These are phyloP conservation scores for Varecia variegata DNA, from an alignment of 2,797 vertebrate species.

Conservation along the genomic window DNA sequence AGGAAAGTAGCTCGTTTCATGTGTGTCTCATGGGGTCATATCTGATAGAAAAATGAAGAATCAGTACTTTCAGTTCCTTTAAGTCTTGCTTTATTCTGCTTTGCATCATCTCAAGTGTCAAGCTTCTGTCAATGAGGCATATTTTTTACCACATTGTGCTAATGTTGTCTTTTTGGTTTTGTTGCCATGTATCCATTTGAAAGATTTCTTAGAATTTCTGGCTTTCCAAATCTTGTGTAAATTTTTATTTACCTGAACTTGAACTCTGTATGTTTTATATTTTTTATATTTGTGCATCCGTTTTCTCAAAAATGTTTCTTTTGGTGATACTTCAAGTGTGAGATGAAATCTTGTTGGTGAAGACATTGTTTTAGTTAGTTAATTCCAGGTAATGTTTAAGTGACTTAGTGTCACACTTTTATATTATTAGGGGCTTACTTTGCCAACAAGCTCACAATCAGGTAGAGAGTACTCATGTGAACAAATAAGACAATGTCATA, in stretches of 20 bases:
- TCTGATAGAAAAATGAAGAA: not conserved
- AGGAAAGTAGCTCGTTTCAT: not conserved
- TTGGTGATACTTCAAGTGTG: slow-evolving; percentile 6
- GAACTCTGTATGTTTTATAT: not conserved
- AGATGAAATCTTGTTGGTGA: not conserved
- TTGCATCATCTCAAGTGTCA: not conserved
- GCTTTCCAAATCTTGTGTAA: not conserved
- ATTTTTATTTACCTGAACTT: not conserved
- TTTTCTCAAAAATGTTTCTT: slow-evolving; percentile 30
- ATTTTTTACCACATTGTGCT: slow-evolving; percentile 11
- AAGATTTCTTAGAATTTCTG: slow-evolving; percentile 48
- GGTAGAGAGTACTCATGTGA: not conserved
- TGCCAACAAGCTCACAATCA: not conserved
- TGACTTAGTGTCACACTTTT: not conserved
- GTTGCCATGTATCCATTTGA: slow-evolving; percentile 19
- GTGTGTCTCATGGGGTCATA: not conserved
- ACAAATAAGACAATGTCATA: not conserved
- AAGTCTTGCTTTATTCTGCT: not conserved
- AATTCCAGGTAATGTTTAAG: slow-evolving; percentile 23
- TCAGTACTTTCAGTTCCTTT: not conserved
- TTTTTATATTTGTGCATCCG: slow-evolving; percentile 24
- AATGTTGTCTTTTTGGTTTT: slow-evolving; percentile 37
- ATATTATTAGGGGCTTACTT: not conserved
- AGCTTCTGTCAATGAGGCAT: not conserved
- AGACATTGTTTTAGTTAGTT: slow-evolving; percentile 25